Percentiles rank a stretch among this genome's conserved stretches.
These are phyloP conservation scores for Micoletzkya japonica DNA, from an alignment of 2,888 invertebrate species.

Conservation along the genomic window DNA sequence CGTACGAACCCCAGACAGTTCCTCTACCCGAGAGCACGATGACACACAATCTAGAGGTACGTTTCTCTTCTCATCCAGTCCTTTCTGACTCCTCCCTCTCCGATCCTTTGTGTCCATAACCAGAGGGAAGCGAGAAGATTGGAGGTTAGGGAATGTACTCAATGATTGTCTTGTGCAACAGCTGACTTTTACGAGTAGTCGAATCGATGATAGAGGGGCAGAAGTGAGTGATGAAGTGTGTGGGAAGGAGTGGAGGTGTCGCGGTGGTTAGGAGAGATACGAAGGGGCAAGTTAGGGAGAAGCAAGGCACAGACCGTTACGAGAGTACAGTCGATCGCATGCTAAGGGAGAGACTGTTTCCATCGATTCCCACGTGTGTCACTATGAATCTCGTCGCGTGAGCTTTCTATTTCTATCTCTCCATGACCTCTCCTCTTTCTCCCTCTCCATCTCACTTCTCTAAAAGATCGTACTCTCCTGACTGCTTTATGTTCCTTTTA, in stretches of 20 bases:
- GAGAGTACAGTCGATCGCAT: no score
- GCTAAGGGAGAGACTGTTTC: neutral
- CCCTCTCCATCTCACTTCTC: neutral
- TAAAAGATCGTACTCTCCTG: no score
- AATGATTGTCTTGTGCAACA: no score
- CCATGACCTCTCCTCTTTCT: neutral
- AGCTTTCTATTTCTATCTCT: no score
- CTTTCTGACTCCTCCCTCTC: no score
- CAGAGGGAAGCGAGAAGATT: no score
- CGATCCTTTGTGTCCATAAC: no score
- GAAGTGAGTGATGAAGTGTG: neutral
- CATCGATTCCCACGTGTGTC: neutral
- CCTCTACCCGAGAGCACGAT: conserved; percentile 54
- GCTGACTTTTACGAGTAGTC: no score
- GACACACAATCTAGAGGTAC: conserved; percentile 45
- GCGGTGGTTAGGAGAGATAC: neutral
- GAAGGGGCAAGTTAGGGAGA: neutral
- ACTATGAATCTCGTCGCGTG: no score
- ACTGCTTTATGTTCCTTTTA: neutral
- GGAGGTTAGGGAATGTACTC: neutral
- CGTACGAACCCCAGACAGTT: conserved; percentile 58
- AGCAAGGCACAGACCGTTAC: no score
- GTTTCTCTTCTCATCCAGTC: conserved; percentile 20
- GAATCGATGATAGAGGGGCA: no score
- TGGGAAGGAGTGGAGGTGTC: neutral